phyloP scores from a whole-genome alignment of 2,113 vertebrate genomes.

The Podarcis cretensis region DNA sequence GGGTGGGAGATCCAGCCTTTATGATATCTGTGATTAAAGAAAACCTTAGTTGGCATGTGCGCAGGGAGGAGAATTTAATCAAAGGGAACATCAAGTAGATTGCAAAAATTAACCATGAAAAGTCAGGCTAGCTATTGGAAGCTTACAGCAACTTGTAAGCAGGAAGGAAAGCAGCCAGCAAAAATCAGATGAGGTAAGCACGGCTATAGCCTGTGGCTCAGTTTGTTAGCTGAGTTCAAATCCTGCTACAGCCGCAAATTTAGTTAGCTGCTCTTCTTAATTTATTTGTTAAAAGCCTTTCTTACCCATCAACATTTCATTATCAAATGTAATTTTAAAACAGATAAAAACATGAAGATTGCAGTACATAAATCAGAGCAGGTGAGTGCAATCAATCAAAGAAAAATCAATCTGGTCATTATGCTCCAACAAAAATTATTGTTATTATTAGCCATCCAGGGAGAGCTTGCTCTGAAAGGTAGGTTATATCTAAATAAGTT shows the following conservation, averaged over 20 bases:
- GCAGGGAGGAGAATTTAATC: slow-evolving; percentile 43
- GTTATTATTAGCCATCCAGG: neutral
- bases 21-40: slow-evolving; percentile 61
- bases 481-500: neutral
- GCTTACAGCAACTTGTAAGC: neutral
- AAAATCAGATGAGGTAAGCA: neutral
- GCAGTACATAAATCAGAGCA: too few species aligned
- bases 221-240: too few species aligned
- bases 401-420: too few species aligned
- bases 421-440: too few species aligned
- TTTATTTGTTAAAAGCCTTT: too few species aligned
- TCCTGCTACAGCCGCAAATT: neutral
- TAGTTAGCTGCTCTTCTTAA: neutral
- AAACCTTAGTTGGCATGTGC: slow-evolving; percentile 39
- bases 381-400: too few species aligned
- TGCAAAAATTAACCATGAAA: slow-evolving; percentile 43
- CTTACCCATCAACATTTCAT: too few species aligned
- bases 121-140: neutral
- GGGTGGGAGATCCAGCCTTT: slow-evolving; percentile 10
- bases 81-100: slow-evolving; percentile 15
- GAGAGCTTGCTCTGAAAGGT: neutral
- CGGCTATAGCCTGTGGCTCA: neutral
- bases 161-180: neutral
- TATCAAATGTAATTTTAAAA: too few species aligned
- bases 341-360: too few species aligned